Evolutionary conservation across 2,113 vertebrate species (phyloP).

Genomic region (Benitochromis conjunctus): DNA sequence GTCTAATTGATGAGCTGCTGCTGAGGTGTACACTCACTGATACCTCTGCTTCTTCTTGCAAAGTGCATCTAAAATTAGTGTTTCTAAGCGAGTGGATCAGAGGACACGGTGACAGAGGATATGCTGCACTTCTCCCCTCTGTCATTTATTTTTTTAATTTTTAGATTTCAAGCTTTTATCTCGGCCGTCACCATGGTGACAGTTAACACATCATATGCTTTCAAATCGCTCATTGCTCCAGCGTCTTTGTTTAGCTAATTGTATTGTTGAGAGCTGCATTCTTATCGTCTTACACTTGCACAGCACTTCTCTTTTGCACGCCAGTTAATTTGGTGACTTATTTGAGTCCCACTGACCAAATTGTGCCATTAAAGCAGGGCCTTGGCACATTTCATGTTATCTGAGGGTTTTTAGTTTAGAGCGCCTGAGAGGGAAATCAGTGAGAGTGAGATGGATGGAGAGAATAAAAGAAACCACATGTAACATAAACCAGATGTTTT

Average conservation of each 20-base stretch:
- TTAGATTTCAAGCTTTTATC: background rate
- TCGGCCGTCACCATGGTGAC: background rate
- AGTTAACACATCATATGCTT: background rate
- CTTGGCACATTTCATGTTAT: background rate
- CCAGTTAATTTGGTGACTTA: background rate
- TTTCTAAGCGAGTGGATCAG: background rate
- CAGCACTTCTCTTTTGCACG: background rate
- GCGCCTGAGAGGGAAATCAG: background rate
- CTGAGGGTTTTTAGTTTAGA: background rate
- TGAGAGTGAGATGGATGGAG: background rate
- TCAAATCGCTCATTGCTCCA: background rate
- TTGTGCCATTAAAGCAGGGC: background rate
- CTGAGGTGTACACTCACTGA: background rate
- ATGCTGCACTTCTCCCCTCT: background rate
- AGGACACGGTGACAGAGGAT: background rate
- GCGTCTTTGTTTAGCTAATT: background rate
- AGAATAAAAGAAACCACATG: background rate
- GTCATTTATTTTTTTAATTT: background rate
- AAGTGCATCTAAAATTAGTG: background rate
- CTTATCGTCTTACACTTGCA: background rate
- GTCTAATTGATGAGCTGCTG: slow-evolving; percentile 11
- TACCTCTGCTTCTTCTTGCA: background rate
- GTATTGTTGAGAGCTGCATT: background rate
- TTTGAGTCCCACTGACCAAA: background rate
- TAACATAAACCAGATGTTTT: slow-evolving; percentile 48